Conservation (phyloP, 1,140 invertebrate genomes). For the Melanaphis sacchari region DNA sequence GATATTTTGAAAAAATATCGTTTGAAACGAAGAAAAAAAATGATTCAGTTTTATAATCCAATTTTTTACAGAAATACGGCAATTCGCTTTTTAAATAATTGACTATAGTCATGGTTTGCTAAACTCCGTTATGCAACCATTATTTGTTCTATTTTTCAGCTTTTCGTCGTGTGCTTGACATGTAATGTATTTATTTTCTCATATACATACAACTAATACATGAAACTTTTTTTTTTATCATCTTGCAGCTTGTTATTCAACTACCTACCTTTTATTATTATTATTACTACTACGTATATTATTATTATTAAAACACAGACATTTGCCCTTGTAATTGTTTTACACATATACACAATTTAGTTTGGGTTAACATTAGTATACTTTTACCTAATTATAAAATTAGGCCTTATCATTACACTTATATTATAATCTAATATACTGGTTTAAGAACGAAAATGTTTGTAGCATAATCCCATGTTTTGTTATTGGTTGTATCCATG, state of each 20-base stretch:
- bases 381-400: slow-evolving; percentile 44
- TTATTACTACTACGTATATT: slow-evolving; percentile 13
- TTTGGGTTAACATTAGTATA: slow-evolving; percentile 3
- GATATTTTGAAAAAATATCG: background rate
- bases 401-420: background rate
- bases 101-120: slow-evolving; percentile 55
- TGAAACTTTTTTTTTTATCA: slow-evolving; percentile 27
- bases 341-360: background rate
- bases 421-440: slow-evolving; percentile 13
- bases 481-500: slow-evolving; percentile 2
- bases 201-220: slow-evolving; percentile 21
- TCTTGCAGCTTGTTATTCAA: slow-evolving; percentile 51
- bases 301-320: background rate
- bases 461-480: background rate
- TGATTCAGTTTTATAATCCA: background rate
- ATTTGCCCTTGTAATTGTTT: slow-evolving; percentile 36
- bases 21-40: background rate
- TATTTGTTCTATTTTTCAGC: slow-evolving; percentile 48
- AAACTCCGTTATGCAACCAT: slow-evolving; percentile 54
- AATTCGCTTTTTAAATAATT: slow-evolving; percentile 49
- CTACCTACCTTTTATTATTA: background rate
- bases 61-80: background rate
- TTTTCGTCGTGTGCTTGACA: slow-evolving; percentile 57
- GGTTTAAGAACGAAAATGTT: slow-evolving; percentile 32
- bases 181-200: slow-evolving; percentile 46